Base-by-base conservation (phyloP, 1,140 invertebrate genomes). In the Holcopasites calliopsidis region DNA sequence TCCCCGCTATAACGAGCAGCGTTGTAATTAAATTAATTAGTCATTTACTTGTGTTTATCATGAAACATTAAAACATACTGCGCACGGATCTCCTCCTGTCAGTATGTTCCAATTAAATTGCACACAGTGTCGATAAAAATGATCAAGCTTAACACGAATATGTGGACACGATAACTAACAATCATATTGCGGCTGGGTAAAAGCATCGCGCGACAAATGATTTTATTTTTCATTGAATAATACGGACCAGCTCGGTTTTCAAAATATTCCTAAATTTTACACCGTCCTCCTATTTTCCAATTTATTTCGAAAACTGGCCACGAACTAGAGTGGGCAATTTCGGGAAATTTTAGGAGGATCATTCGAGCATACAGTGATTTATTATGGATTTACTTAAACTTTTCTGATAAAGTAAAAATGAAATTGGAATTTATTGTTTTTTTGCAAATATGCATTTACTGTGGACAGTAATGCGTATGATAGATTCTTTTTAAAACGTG, bases 221-320 rank as follows among this genome's bases (percentile, higher is more conserved):
- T 73, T 65, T 73, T 73, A 73, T 73, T 73, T 55, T 55, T 73
- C 71, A 73, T 73, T 73, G 71, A 73, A 73, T 73, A 73, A 73
- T 73, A 54, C 62, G 69, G 33, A 26, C 35, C 16, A 16, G 18
- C 28, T 4, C 3, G 28, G 5, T 35, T 42, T 44, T 21, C 28
- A 18, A 4, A 26, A 31, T 5, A 13, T 2, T 18, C 21, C 13
- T 1, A 11, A 55, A 35, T 64, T 73, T n/a, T n/a, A n/a, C n/a
- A 73, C 55, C 28, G 28, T 3, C 33, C 0, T 26, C 49, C 35
- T 73, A 73, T 73, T 54, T 73, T 55, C 38, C 49, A 73, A 73
- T 73, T 65, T 66, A 13, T 2, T 18, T 13, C 33, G 23, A 23
- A 52, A 16, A 16, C n/a, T 6, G 28, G 13, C 3, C 4, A 3